Percentiles rank a stretch among this genome's conserved stretches.
phyloP scores from a whole-genome alignment of 2,113 vertebrate species.

The Clarias batrachus region DNA sequence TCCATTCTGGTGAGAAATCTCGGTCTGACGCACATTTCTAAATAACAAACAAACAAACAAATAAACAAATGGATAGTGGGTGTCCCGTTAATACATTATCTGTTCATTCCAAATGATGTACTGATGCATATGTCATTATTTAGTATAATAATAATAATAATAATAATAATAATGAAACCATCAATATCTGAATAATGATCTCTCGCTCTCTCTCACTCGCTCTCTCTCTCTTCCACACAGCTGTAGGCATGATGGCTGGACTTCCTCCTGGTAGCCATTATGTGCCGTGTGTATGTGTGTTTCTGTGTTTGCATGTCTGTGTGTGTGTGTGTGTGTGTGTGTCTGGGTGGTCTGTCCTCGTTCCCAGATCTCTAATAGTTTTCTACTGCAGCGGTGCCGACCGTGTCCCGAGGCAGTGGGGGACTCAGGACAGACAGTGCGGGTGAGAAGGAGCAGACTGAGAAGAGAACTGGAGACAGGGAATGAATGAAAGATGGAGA shows the following conservation, averaged over 20 bases:
- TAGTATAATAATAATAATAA: background rate
- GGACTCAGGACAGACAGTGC: conserved; percentile 64
- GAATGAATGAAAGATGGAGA: conserved; percentile 24
- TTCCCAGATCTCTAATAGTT: conserved; percentile 74
- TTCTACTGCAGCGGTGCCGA: conserved; percentile 84
- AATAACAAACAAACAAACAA: background rate
- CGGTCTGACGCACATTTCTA: background rate
- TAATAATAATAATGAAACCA: background rate
- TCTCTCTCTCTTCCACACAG: conserved; percentile 53
- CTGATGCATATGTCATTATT: background rate
- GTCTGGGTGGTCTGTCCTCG: conserved; percentile 89
- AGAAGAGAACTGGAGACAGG: conserved; percentile 65
- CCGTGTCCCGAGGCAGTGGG: conserved; percentile 85
- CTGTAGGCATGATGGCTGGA: conserved; percentile 70
- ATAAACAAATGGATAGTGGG: background rate
- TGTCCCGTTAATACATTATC: background rate
- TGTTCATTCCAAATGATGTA: too few species aligned
- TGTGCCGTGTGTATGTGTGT: conserved; percentile 80
- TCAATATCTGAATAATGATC: background rate
- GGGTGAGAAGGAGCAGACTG: conserved; percentile 71
- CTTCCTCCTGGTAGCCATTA: conserved; percentile 80
- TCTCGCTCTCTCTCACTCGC: conserved; percentile 19
- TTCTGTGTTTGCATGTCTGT: conserved; percentile 68
- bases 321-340: conserved; percentile 70
- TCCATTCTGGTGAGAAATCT: background rate